Evolutionary conservation across 2,888 invertebrate species (phyloP).

Genomic region (Molanna angustata): DNA sequence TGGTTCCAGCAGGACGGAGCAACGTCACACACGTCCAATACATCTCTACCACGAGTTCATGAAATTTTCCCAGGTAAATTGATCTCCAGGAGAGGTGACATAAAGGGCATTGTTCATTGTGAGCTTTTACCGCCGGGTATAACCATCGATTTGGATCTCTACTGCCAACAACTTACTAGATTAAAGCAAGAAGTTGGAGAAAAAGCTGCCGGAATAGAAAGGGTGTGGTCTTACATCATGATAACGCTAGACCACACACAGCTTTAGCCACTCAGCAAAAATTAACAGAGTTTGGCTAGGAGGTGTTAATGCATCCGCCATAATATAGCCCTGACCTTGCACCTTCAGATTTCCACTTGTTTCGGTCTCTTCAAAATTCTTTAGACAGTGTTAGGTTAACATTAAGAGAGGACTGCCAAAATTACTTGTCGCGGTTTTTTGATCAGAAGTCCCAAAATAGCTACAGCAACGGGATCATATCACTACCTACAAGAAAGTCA

Average conservation of each 20-base stretch:
- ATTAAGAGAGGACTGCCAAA: too few species aligned
- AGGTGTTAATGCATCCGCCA: background rate
- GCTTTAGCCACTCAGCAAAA: background rate
- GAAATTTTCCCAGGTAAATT: too few species aligned
- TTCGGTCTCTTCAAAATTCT: background rate
- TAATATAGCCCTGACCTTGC: background rate
- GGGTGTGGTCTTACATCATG: background rate
- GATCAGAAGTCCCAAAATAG: background rate
- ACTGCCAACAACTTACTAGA: slow-evolving; percentile 1
- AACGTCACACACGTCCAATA: too few species aligned
- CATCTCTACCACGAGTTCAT: too few species aligned
- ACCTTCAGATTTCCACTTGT: too few species aligned
- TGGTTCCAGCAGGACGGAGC: too few species aligned
- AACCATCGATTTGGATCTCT: slow-evolving; percentile 1
- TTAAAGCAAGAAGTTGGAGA: background rate
- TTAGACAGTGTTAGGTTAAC: background rate
- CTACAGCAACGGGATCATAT: background rate
- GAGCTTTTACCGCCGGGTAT: background rate
- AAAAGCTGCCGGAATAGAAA: background rate
- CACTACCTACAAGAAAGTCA: too few species aligned
- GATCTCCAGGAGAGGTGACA: too few species aligned
- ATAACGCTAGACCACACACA: too few species aligned
- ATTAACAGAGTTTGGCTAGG: background rate
- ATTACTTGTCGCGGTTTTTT: background rate
- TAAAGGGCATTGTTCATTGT: slow-evolving; percentile 1